These are phyloP conservation scores for Trachelus troglodyta DNA, from an alignment of 2,888 invertebrate genomes.

Conservation along the genomic window DNA sequence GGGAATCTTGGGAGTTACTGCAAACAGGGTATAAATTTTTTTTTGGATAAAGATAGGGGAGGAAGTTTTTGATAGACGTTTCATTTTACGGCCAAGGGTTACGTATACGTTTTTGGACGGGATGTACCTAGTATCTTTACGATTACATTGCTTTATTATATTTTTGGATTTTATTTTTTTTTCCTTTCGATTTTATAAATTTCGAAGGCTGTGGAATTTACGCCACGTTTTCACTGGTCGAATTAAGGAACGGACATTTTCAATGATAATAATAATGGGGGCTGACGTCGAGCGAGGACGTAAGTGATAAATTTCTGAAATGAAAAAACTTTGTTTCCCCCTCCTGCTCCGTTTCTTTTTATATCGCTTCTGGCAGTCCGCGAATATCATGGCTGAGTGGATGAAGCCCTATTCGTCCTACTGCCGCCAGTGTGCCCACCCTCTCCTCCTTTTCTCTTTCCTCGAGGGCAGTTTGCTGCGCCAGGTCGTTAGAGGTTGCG, in stretches of 20 bases:
- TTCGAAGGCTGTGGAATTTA: not conserved
- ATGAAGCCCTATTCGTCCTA: not conserved
- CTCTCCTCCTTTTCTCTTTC: not conserved
- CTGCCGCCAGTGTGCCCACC: not conserved
- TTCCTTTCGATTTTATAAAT: constrained; percentile 1
- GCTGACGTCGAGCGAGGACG: not conserved
- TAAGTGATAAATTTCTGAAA: constrained; percentile 7
- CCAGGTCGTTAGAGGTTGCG: constrained; percentile 5
- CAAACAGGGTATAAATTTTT: not conserved
- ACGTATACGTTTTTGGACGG: not conserved
- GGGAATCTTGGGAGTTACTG: not conserved
- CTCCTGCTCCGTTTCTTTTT: not conserved
- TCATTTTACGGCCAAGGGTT: not conserved
- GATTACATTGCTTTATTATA: not conserved
- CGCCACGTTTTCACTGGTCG: not conserved
- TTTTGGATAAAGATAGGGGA: not conserved
- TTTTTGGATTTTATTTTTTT: not conserved
- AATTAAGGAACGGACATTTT: not conserved
- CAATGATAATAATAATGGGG: not conserved
- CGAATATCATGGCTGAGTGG: constrained; percentile 8
- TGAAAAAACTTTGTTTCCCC: constrained; percentile 4
- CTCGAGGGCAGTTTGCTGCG: constrained; percentile 5
- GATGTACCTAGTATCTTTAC: not conserved
- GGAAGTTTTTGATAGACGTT: not conserved
- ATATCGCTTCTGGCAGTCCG: constrained; percentile 1